Evolutionary conservation across 2,888 invertebrate species (phyloP).

Genomic region (Ochropleura plecta): DNA sequence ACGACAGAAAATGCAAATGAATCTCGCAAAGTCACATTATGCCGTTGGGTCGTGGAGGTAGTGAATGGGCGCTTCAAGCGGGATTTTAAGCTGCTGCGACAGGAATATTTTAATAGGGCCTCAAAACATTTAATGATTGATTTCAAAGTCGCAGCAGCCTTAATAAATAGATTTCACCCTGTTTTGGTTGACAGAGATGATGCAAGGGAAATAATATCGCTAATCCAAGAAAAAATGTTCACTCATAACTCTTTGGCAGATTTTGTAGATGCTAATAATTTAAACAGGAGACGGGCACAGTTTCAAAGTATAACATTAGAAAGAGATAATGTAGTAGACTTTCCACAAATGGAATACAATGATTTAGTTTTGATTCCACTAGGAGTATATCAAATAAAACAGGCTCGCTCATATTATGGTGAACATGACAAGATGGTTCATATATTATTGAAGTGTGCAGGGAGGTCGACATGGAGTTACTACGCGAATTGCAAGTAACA

Average conservation of each 20-base stretch:
- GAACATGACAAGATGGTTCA: conserved; percentile 1
- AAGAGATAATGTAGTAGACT: no score
- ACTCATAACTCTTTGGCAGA: background rate
- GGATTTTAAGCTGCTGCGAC: conserved; percentile 35
- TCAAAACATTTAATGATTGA: conserved; percentile 17
- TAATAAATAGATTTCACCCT: conserved; percentile 28
- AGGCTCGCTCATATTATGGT: background rate
- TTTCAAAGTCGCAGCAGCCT: conserved; percentile 28
- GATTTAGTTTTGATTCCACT: background rate
- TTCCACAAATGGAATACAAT: background rate
- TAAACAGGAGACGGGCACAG: conserved; percentile 3
- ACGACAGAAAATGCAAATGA: background rate
- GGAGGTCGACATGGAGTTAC: background rate
- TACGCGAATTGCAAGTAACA: background rate
- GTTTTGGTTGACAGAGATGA: conserved; percentile 23
- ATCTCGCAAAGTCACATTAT: conserved; percentile 2
- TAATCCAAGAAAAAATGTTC: conserved; percentile 4
- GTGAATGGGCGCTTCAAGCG: conserved; percentile 4
- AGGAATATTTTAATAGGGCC: conserved; percentile 29
- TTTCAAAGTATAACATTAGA: no score
- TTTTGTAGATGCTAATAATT: conserved; percentile 7
- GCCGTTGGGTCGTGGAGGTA: conserved; percentile 11
- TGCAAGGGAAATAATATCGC: conserved; percentile 17
- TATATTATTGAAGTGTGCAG: conserved; percentile 10
- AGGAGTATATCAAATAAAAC: background rate